Percentiles rank a stretch among this genome's conserved stretches.
Evolutionary conservation across 2,888 invertebrate genomes (phyloP).

Genomic region (Pyrochroa serraticornis): DNA sequence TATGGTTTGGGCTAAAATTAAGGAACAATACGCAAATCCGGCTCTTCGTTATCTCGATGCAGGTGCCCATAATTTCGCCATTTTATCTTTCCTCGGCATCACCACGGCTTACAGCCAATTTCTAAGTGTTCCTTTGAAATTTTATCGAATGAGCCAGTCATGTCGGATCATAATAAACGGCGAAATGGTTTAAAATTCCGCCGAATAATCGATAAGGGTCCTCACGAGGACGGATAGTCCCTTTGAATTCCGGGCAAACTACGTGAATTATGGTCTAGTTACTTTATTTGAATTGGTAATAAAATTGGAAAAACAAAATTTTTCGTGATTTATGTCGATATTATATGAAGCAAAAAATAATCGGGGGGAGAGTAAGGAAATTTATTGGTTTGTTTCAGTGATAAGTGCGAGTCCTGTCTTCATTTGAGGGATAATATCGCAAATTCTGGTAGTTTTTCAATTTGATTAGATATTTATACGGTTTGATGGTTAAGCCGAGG

Average conservation of each 20-base stretch:
- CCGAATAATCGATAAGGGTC: conserved; percentile 41
- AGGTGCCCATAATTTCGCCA: too few species aligned
- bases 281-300: conserved; percentile 54
- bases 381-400: conserved; percentile 39
- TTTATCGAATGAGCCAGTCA: too few species aligned
- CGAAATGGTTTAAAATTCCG: conserved; percentile 20
- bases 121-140: too few species aligned
- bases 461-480: conserved; percentile 13
- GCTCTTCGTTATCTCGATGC: too few species aligned
- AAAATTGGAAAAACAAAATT: conserved; percentile 52
- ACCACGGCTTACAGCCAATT: too few species aligned
- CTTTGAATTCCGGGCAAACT: conserved; percentile 47
- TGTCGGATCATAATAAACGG: background rate
- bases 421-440: conserved; percentile 6
- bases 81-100: too few species aligned
- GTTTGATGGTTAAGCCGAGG: conserved; percentile 4
- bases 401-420: conserved; percentile 32
- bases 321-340: conserved; percentile 48
- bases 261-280: conserved; percentile 50
- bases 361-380: conserved; percentile 33
- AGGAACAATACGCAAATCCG: too few species aligned
- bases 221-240: conserved; percentile 26
- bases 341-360: conserved; percentile 50
- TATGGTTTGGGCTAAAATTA: too few species aligned
- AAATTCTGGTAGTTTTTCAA: background rate